Base-by-base conservation (phyloP, 2,797 vertebrate species). In the Anguilla marmorata region DNA sequence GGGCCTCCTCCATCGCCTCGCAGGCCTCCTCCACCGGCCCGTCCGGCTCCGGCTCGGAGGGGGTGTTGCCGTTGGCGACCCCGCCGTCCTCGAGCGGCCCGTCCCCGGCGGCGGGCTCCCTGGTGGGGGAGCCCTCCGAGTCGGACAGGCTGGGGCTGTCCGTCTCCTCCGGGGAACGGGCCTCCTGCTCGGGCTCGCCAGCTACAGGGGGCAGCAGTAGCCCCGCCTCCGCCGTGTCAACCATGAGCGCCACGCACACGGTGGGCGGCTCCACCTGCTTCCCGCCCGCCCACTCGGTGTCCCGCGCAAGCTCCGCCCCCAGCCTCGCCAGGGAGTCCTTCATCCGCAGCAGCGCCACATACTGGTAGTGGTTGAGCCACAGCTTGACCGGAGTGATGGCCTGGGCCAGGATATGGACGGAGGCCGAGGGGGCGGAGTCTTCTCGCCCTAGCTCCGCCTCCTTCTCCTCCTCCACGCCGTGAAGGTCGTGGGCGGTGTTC, bases 321-420 rank as follows among this genome's bases (percentile, higher is more conserved):
- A 99, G 93, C 0, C 94, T 92, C n/a, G 96, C 95, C 90, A 99
- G 92, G 84, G 96, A 93, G 74, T 99, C 98, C 91, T 96, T 99
- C 95, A 99, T 96, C 86, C 98, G 96, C 88, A 99, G 96, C 85
- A 99, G 95, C 11, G 98, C 98, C 56, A 99, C 94, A 45, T 98
- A 99, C 88, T 99, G 98, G 93, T 99, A 99, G 93, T 99, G 99
- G 91, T 98, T 98, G 54, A 99, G 96, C 91, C 97, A 96, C 94
- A 98, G 89, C 50, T 95, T 95, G 88, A 99, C 89, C 0, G 96
- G 97, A 0, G 96, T 96, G 60, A 97, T 92, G 8, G 96, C 90
- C 85, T 96, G 95, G 52, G 90, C 94, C 89, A 97, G 90, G 63
- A 96, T 41, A 90, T 96, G 96, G 85, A 96, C 0, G 0, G 94